Conservation (phyloP, 1,140 invertebrate genomes). For the Polypedilum pembai region DNA sequence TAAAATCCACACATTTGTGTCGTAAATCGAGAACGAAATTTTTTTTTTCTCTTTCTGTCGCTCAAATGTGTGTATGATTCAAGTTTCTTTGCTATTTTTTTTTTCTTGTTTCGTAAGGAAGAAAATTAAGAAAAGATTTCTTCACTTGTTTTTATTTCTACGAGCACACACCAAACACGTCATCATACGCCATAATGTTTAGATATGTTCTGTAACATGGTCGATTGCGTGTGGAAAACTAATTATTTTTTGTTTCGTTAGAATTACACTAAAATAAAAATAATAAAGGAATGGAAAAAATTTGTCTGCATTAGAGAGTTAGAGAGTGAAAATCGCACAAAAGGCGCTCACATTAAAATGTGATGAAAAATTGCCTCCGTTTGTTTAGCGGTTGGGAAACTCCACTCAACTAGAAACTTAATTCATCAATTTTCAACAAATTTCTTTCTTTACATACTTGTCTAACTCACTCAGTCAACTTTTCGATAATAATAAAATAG, state of each 20-base stretch:
- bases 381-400: neutral
- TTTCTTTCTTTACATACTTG: neutral
- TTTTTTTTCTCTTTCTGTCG: neutral
- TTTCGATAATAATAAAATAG: neutral
- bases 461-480: neutral
- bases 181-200: constrained; percentile 5
- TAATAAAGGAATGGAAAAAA: constrained; percentile 15
- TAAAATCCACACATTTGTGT: neutral
- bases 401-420: neutral
- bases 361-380: constrained; percentile 2
- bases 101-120: neutral
- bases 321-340: neutral
- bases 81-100: neutral
- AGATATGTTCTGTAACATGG: neutral
- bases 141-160: neutral
- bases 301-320: neutral
- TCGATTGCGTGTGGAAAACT: neutral
- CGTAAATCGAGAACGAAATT: neutral
- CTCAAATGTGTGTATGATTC: neutral
- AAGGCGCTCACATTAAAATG: neutral
- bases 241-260: neutral
- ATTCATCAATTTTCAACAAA: neutral
- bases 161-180: neutral
- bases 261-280: neutral
- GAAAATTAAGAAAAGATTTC: neutral